Percentiles rank a stretch among this genome's conserved stretches.
Evolutionary conservation across 2,888 invertebrate genomes (phyloP).

Genomic region (Stratiomys singularior): DNA sequence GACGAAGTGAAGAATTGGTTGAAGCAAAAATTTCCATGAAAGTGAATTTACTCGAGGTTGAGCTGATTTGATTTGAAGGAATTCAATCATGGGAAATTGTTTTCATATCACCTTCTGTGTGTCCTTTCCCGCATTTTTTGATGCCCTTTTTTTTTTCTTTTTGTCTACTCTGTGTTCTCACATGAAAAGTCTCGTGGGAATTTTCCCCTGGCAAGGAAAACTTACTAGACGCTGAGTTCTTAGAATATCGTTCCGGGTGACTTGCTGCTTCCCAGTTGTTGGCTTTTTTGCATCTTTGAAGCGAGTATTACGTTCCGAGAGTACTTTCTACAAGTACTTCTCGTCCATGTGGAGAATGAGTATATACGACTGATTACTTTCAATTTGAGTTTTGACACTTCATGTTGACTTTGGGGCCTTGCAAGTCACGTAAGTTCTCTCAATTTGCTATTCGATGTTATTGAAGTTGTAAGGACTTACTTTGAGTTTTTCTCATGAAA

Average conservation of each 20-base stretch:
- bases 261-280: background rate
- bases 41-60: conserved; percentile 47
- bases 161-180: background rate
- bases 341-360: background rate
- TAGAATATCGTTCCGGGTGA: background rate
- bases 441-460: too few species aligned
- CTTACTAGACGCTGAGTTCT: background rate
- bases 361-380: conserved; percentile 38
- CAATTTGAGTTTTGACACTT: conserved; percentile 39
- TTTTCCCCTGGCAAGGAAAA: background rate
- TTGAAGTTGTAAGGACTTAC: too few species aligned
- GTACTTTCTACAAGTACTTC: background rate
- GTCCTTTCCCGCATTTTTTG: too few species aligned
- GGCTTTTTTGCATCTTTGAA: background rate
- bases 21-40: conserved; percentile 45
- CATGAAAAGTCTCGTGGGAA: conserved; percentile 28
- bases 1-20: too few species aligned
- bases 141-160: too few species aligned
- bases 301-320: background rate
- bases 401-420: background rate
- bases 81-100: conserved; percentile 51
- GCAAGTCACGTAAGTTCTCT: background rate
- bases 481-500: too few species aligned
- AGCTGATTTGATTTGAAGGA: conserved; percentile 49
- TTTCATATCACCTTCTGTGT: conserved; percentile 51